Evolutionary conservation across 2,888 invertebrate genomes (phyloP).

Genomic region (Synanthedon formicaeformis): DNA sequence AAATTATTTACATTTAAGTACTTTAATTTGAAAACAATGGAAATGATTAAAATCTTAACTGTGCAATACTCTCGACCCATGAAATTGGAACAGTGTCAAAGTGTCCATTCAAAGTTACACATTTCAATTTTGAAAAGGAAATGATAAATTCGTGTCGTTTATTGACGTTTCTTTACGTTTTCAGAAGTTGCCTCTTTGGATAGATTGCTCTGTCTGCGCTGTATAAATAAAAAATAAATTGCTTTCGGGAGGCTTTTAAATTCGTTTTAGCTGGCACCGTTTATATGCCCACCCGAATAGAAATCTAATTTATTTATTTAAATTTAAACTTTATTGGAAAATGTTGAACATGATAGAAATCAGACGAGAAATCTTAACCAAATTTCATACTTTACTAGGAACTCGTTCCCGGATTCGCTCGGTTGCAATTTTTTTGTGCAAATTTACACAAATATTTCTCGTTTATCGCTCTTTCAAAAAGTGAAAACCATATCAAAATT

Average conservation of each 20-base stretch:
- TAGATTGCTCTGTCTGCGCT: slow-evolving; percentile 34
- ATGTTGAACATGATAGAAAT: too few relatives aligned
- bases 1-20: too few relatives aligned
- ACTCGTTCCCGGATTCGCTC: too few relatives aligned
- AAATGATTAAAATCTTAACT: not conserved
- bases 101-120: slow-evolving; percentile 23
- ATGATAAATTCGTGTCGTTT: slow-evolving; percentile 43
- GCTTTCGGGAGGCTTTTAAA: slow-evolving; percentile 6
- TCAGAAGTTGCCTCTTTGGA: slow-evolving; percentile 26
- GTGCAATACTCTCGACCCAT: not conserved
- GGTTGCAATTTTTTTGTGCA: too few relatives aligned
- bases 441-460: too few relatives aligned
- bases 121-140: slow-evolving; percentile 52
- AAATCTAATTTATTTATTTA: too few relatives aligned
- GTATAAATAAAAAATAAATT: slow-evolving; percentile 29
- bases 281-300: too few relatives aligned
- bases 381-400: too few relatives aligned
- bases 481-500: too few relatives aligned
- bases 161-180: slow-evolving; percentile 33
- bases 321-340: too few relatives aligned
- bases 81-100: not conserved
- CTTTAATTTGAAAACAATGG: not conserved
- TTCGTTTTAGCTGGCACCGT: not conserved
- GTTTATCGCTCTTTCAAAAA: too few relatives aligned
- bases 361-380: too few relatives aligned